phyloP scores from a whole-genome alignment of 1,140 invertebrate species.

The Sminthurinus signatus region DNA sequence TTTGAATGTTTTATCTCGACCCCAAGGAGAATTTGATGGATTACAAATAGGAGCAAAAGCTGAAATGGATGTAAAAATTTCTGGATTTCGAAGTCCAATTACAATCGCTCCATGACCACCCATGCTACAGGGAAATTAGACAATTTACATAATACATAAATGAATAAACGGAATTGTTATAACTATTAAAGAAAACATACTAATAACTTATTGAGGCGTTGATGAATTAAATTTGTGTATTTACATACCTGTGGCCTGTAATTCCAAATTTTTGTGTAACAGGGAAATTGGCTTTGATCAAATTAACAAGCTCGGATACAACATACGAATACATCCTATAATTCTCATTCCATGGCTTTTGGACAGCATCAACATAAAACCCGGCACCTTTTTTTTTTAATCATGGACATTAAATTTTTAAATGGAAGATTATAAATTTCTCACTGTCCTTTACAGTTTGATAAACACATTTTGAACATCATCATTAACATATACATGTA shows the following conservation, averaged over 20 bases:
- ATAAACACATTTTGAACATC: too few relatives aligned
- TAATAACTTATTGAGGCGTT: not conserved
- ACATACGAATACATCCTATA: constrained; percentile 97
- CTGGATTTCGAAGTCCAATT: constrained; percentile 85
- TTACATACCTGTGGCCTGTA: constrained; percentile 45
- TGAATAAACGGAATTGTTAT: not conserved
- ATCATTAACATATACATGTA: too few relatives aligned
- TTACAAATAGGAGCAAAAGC: constrained; percentile 96
- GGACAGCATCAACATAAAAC: constrained; percentile 90
- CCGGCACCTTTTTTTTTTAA: too few relatives aligned
- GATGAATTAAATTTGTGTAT: not conserved
- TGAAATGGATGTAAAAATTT: constrained; percentile 80
- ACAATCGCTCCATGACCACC: constrained; percentile 94
- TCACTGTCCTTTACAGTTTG: too few relatives aligned
- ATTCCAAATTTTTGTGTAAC: constrained; percentile 40
- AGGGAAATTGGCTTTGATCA: constrained; percentile 58
- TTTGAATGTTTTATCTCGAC: constrained; percentile 71
- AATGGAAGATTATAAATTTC: too few relatives aligned
- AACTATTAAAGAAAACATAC: not conserved
- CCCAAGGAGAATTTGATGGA: constrained; percentile 78
- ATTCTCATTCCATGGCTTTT: constrained; percentile 78
- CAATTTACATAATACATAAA: constrained; percentile 3
- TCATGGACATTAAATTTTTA: too few relatives aligned
- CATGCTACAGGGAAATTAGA: constrained; percentile 74
- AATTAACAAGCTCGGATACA: constrained; percentile 74